phyloP scores from a whole-genome alignment of 2,888 invertebrate genomes.

The Diachrysia chrysitis region DNA sequence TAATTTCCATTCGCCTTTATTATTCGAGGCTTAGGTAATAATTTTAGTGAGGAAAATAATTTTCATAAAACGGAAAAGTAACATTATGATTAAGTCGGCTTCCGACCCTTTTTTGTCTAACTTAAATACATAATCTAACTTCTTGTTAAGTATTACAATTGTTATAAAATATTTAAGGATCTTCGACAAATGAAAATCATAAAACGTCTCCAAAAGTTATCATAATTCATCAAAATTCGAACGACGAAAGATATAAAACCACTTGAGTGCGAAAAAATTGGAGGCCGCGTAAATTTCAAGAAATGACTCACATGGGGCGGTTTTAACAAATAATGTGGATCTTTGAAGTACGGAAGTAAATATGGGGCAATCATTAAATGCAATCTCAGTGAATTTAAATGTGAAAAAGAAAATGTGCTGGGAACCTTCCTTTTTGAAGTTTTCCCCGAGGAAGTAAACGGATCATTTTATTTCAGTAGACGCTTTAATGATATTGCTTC shows the following conservation, averaged over 20 bases:
- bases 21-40: no score
- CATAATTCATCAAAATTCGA: slow-evolving; percentile 13
- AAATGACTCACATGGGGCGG: slow-evolving; percentile 47
- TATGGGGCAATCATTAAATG: slow-evolving; percentile 52
- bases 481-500: neutral
- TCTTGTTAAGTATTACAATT: no score
- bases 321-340: slow-evolving; percentile 43
- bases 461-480: slow-evolving; percentile 36
- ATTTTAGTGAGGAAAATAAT: no score
- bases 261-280: slow-evolving; percentile 36
- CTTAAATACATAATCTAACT: no score
- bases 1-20: no score
- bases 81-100: no score
- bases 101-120: no score
- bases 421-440: slow-evolving; percentile 35
- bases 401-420: slow-evolving; percentile 34
- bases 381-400: slow-evolving; percentile 45
- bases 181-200: neutral
- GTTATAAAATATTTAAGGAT: no score
- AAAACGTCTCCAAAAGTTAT: neutral
- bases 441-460: slow-evolving; percentile 11
- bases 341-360: slow-evolving; percentile 51
- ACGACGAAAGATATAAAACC: slow-evolving; percentile 38
- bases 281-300: slow-evolving; percentile 41
- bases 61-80: no score